Evolutionary conservation across 92 coral and sea anemone genomes (phyloP), one percentile per base, ranked within the genome.

Genomic region (Porites divaricata): DNA sequence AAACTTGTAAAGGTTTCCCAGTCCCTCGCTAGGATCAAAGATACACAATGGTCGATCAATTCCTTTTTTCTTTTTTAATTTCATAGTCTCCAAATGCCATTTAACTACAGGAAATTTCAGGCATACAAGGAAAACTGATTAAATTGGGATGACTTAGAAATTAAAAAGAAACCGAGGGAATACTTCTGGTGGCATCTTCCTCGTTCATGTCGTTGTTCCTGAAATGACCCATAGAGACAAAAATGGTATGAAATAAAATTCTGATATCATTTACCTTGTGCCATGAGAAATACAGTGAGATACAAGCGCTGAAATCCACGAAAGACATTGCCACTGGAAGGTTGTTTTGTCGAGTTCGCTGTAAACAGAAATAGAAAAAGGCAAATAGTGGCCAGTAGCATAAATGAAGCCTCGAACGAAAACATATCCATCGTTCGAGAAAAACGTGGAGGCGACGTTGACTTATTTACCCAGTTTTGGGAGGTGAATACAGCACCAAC

Each of bases 261-360:
- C 12, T 10, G 1, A 70, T n/a, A 20, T 14, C n/a, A 8, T 75
- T 20, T 86, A 95, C 98, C 98, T 92, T 94, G 96, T 1, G 95
- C 98, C 68, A 95, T 72, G 21, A 95, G 83, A 75, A 89, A 95
- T 19, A 92, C 98, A 2, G 79, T 58, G 74, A 95, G 74, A 78
- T 93, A 95, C 22, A 88, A 86, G 70, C 87, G 81, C 77, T 95
- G 98, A 81, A 93, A 95, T 63, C 78, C 71, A 20, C 88, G 66
- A 78, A 93, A 93, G 52, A 83, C 84, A 63, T 88, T 83, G 17
- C 74, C 80, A 14, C 74, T 58, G 35, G 76, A 70, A 10, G 85
- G 20, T 48, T 81, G 81, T 67, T 85, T 90, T 64, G 65, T 80
- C 16, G 75, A 81, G 70, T 83, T 89, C 22, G 87, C 81, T 24